These are phyloP conservation scores for Trinectes maculatus DNA, from an alignment of 2,113 vertebrate genomes.

Conservation along the genomic window DNA sequence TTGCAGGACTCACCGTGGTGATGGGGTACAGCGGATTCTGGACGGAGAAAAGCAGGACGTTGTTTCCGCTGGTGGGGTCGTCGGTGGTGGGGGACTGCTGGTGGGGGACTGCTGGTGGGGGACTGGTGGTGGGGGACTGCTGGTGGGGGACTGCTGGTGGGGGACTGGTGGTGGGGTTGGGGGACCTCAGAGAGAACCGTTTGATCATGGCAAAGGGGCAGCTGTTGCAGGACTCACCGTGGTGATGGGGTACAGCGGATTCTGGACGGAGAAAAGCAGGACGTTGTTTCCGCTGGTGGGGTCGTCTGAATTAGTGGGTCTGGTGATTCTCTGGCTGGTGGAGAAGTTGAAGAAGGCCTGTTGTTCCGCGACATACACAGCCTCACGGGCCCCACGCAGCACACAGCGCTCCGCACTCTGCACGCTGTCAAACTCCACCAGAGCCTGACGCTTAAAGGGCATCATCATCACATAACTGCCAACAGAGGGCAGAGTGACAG, in stretches of 20 bases:
- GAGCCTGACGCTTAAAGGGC: conserved; percentile 94
- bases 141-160: no score
- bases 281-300: conserved; percentile 93
- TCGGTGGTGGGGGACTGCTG: no score
- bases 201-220: no score
- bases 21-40: conserved; percentile 97
- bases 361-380: conserved; percentile 90
- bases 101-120: no score
- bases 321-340: conserved; percentile 93
- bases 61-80: conserved; percentile 91
- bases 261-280: conserved; percentile 92
- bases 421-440: conserved; percentile 92
- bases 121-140: no score
- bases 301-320: conserved; percentile 91
- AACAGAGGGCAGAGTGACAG: no score
- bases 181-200: no score
- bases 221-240: conserved; percentile 85
- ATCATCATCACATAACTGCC: conserved; percentile 97
- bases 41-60: conserved; percentile 92
- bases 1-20: conserved; percentile 86
- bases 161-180: no score
- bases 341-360: conserved; percentile 97
- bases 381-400: conserved; percentile 82
- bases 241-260: conserved; percentile 95
- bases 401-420: conserved; percentile 92